Evolutionary conservation across 2,888 invertebrate species (phyloP).

Genomic region (Galerucella calmariensis): DNA sequence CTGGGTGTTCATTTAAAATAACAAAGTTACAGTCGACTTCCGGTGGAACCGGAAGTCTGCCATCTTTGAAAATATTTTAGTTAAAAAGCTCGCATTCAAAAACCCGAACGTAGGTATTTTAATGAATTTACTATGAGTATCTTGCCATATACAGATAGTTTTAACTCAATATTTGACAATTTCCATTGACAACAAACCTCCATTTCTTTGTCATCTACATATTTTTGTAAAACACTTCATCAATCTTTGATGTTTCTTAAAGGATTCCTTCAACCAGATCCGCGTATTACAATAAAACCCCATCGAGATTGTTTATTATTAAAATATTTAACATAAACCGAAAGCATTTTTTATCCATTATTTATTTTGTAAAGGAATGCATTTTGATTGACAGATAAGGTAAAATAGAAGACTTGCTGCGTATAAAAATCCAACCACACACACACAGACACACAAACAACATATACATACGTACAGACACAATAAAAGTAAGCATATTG

Average conservation of each 20-base stretch:
- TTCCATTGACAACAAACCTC: too few relatives aligned
- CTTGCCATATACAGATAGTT: too few relatives aligned
- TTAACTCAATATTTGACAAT: too few relatives aligned
- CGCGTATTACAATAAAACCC: conserved; percentile 12
- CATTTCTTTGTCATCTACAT: too few relatives aligned
- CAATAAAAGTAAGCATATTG: conserved; percentile 48
- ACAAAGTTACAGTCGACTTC: too few relatives aligned
- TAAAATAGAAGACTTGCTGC: conserved; percentile 42
- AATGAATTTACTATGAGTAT: too few relatives aligned
- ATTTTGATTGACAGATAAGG: conserved; percentile 51
- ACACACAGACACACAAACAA: conserved; percentile 40
- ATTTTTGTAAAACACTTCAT: not conserved
- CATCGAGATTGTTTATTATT: conserved; percentile 29
- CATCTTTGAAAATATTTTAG: too few relatives aligned
- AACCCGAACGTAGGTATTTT: too few relatives aligned
- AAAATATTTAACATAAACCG: conserved; percentile 36
- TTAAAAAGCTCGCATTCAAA: too few relatives aligned
- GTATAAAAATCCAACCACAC: conserved; percentile 44
- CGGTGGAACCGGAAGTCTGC: too few relatives aligned
- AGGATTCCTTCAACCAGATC: conserved; percentile 9
- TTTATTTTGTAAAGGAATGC: conserved; percentile 43
- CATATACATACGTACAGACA: conserved; percentile 34
- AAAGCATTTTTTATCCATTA: conserved; percentile 43
- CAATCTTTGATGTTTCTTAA: not conserved
- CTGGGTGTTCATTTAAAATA: too few relatives aligned